Evolutionary conservation across 2,113 vertebrate genomes (phyloP).

Genomic region (Fregetta grallaria): DNA sequence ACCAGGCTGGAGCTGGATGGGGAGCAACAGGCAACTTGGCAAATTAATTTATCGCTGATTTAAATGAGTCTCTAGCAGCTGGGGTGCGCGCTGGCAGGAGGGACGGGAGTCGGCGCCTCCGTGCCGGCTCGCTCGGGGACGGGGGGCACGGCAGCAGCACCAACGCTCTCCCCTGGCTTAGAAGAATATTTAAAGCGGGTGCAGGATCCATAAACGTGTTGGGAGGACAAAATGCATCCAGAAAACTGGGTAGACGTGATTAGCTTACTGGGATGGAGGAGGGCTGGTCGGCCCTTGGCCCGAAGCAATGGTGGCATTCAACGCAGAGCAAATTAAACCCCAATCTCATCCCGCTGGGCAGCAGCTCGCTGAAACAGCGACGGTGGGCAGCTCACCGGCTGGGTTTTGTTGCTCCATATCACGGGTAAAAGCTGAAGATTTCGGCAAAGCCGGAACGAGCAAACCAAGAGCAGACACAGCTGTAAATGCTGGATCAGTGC

Average conservation of each 20-base stretch:
- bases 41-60: background rate
- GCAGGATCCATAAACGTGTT: background rate
- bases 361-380: background rate
- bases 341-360: fast-evolving
- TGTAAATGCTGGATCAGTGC: background rate
- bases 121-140: fast-evolving
- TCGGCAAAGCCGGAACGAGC: background rate
- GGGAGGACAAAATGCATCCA: background rate
- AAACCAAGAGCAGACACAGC: background rate
- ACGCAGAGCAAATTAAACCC: background rate
- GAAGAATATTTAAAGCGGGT: background rate
- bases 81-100: background rate
- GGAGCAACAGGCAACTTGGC: background rate
- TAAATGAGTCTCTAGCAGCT: background rate
- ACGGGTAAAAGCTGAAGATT: fast-evolving
- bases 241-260: background rate
- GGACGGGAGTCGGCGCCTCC: background rate
- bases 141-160: background rate
- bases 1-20: background rate
- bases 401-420: background rate
- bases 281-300: no score
- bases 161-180: background rate
- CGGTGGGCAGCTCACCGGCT: background rate
- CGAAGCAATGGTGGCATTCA: background rate
- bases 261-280: background rate